phyloP scores from a whole-genome alignment of 2,888 invertebrate species.

The Sesia apiformis region DNA sequence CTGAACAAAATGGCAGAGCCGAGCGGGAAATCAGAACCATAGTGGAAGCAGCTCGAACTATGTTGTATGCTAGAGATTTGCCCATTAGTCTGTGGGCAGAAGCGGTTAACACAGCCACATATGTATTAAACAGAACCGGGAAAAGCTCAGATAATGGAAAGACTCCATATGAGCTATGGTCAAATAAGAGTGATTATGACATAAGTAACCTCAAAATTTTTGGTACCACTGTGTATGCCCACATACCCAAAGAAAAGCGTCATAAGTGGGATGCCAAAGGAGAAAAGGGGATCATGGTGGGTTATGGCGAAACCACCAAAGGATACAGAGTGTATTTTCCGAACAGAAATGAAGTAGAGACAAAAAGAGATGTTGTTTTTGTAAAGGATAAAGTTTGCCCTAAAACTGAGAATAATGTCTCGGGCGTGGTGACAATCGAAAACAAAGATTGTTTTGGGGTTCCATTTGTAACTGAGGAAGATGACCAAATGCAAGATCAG shows the following conservation, averaged over 20 bases:
- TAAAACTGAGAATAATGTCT: not conserved
- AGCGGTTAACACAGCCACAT: conserved; percentile 12
- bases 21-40: conserved; percentile 25
- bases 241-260: too few species aligned
- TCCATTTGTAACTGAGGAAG: not conserved
- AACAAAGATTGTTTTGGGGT: not conserved
- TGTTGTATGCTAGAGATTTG: conserved; percentile 8
- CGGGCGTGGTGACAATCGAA: not conserved
- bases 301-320: too few species aligned
- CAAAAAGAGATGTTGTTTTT: conserved; percentile 6
- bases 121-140: conserved; percentile 11
- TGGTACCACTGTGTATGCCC: conserved; percentile 2
- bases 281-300: too few species aligned
- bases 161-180: conserved; percentile 10
- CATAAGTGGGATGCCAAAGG: too few species aligned
- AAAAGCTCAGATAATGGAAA: conserved; percentile 3
- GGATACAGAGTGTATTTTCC: too few species aligned
- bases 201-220: conserved; percentile 3
- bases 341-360: conserved; percentile 9
- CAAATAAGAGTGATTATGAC: not conserved
- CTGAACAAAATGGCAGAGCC: conserved; percentile 27
- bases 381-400: not conserved
- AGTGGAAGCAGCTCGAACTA: too few species aligned
- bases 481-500: not conserved
- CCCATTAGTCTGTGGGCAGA: conserved; percentile 14